Conservation (phyloP, 2,113 vertebrate genomes). For the Gasterosteus nipponicus region DNA sequence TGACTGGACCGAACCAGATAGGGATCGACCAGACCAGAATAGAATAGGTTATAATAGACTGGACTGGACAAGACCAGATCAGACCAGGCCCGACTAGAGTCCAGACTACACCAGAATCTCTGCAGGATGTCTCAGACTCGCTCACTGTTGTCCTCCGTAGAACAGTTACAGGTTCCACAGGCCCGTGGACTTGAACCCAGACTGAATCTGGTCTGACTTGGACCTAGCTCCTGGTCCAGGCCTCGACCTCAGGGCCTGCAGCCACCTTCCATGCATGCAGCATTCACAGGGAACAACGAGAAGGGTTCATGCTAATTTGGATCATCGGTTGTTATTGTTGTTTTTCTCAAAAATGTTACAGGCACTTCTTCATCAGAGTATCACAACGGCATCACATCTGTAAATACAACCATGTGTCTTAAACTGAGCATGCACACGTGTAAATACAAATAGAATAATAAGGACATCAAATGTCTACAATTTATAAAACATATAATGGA, state of each 20-base stretch:
- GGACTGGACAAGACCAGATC: too few species aligned
- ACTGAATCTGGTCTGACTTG: not conserved
- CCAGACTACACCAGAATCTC: too few species aligned
- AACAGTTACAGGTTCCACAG: not conserved
- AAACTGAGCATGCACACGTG: slow-evolving; percentile 59
- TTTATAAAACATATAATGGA: slow-evolving; percentile 63
- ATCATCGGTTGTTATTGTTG: not conserved
- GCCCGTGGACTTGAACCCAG: not conserved
- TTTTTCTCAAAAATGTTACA: slow-evolving; percentile 53
- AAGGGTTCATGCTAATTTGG: slow-evolving; percentile 68
- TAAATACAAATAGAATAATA: slow-evolving; percentile 29
- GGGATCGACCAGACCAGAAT: slow-evolving; percentile 14
- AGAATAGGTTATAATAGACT: too few species aligned
- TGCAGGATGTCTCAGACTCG: not conserved
- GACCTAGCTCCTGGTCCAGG: slow-evolving; percentile 46
- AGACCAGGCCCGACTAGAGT: too few species aligned
- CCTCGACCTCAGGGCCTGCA: slow-evolving; percentile 24
- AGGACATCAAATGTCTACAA: slow-evolving; percentile 37
- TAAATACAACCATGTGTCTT: slow-evolving; percentile 32
- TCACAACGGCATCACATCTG: slow-evolving; percentile 33
- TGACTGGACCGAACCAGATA: not conserved
- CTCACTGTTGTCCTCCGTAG: not conserved
- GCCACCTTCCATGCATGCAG: slow-evolving; percentile 53
- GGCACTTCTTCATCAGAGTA: slow-evolving; percentile 73
- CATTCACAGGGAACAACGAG: slow-evolving; percentile 53